phyloP scores from a whole-genome alignment of 1,140 invertebrate genomes.

The Philotrypesis tridentata region DNA sequence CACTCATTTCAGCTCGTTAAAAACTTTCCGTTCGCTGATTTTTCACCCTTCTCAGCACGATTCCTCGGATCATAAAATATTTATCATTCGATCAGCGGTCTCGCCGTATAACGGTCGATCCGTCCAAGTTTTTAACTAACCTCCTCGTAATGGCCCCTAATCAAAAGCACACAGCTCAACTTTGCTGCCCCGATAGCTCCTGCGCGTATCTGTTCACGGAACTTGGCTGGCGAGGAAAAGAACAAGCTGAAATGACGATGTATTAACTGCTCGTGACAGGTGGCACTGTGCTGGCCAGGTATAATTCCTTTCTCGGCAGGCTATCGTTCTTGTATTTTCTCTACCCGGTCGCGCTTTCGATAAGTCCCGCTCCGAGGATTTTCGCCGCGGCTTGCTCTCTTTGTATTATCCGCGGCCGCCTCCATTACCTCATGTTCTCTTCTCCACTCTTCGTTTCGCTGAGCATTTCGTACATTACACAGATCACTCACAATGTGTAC shows the following conservation, averaged over 20 bases:
- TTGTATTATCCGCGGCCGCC: neutral
- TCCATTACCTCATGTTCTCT: neutral
- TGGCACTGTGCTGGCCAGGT: neutral
- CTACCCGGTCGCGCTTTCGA: neutral
- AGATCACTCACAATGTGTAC: neutral
- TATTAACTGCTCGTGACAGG: slow-evolving; percentile 42
- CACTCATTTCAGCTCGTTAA: neutral
- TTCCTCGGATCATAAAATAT: neutral
- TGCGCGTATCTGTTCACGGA: too few species aligned
- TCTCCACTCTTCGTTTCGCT: neutral
- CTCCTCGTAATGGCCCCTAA: neutral
- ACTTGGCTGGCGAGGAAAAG: neutral
- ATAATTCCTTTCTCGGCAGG: slow-evolving; percentile 22
- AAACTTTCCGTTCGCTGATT: neutral
- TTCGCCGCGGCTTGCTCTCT: slow-evolving; percentile 1
- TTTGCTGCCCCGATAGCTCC: too few species aligned
- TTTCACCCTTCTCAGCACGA: neutral
- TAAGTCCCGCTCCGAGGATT: slow-evolving; percentile 40
- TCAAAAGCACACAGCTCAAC: neutral
- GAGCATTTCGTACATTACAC: neutral
- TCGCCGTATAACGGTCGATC: neutral
- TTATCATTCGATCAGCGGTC: neutral
- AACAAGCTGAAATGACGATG: slow-evolving; percentile 17
- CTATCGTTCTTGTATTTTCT: neutral
- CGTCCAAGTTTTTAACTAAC: neutral